Conservation (phyloP, 2,113 vertebrate genomes). For the Helogale parvula region DNA sequence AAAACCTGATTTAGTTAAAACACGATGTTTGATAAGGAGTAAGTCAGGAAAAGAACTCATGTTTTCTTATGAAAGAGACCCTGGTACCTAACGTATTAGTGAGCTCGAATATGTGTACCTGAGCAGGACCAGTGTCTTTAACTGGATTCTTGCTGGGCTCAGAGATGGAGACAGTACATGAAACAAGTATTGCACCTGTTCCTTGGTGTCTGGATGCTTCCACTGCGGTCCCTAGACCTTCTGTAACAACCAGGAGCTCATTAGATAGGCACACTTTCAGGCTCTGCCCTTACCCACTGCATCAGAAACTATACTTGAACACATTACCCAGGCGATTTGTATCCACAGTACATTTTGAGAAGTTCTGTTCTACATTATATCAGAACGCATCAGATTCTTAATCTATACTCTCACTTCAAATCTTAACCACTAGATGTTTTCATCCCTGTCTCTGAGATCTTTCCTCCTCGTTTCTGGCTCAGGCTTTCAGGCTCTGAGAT, state of each 20-base stretch:
- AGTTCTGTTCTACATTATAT: neutral
- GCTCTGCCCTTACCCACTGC: neutral
- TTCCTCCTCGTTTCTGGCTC: neutral
- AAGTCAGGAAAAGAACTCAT: neutral
- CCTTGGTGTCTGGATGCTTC: neutral
- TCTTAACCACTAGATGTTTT: neutral
- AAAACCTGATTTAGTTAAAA: constrained; percentile 32
- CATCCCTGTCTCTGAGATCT: neutral
- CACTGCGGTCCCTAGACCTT: neutral
- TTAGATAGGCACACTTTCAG: neutral
- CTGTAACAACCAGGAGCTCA: neutral
- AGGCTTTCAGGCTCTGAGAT: neutral
- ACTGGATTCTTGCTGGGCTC: neutral
- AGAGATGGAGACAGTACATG: neutral
- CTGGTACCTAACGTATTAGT: neutral
- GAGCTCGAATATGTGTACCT: neutral
- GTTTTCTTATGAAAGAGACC: neutral
- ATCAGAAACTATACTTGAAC: neutral
- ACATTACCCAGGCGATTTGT: neutral
- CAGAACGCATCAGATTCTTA: neutral
- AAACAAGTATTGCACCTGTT: neutral
- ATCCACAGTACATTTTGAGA: neutral
- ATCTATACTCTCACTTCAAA: neutral
- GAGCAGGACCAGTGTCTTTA: neutral
- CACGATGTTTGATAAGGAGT: neutral